Evolutionary conservation across 1,140 invertebrate species (phyloP), one percentile per base, ranked within the genome.

Genomic region (Cyphomyrmex costatus): DNA sequence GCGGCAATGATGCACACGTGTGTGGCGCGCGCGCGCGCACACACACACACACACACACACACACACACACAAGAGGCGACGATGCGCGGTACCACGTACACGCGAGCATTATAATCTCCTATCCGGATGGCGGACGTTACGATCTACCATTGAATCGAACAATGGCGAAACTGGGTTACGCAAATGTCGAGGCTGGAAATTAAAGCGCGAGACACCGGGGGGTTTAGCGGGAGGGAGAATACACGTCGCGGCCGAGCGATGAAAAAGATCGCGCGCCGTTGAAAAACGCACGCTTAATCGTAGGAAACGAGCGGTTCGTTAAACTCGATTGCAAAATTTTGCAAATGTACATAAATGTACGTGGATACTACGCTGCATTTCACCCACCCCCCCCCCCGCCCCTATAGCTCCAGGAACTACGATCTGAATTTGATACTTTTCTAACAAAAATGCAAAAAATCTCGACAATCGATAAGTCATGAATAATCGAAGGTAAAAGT

Each of bases 151-250:
- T 94, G 92, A 94, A 94, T 95, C 90, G 93, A 94, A 95, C 94
- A 94, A 95, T 95, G 93, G 92, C 92, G 93, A 94, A 95, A 95
- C 93, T 94, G 92, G 94, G 94, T 95, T 95, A 95, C 94, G 92
- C 94, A 95, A 95, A 95, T 95, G 93, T 94, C 93, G 94, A 94
- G 93, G 92, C 92, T 94, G 92, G 91, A 92, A 94, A 95, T 94
- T 93, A 94, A 94, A 95, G 93, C 93, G 92, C 91, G 91, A 91
- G 89, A 85, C 78, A 79, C n/a, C 53, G 56, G 27, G 51, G 66
- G 68, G 66, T 33, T 58, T 19, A 21, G 33, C 30, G 78, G 14
- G 86, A 49, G 70, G 58, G 56, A 51, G 42, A 33, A 46, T 51
- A 30, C 46, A 24, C 65, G 12, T 42, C 70, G 77, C 30, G 33